Evolutionary conservation across 1,140 invertebrate genomes (phyloP), one percentile per base, ranked within the genome.

Genomic region (Atta texana): DNA sequence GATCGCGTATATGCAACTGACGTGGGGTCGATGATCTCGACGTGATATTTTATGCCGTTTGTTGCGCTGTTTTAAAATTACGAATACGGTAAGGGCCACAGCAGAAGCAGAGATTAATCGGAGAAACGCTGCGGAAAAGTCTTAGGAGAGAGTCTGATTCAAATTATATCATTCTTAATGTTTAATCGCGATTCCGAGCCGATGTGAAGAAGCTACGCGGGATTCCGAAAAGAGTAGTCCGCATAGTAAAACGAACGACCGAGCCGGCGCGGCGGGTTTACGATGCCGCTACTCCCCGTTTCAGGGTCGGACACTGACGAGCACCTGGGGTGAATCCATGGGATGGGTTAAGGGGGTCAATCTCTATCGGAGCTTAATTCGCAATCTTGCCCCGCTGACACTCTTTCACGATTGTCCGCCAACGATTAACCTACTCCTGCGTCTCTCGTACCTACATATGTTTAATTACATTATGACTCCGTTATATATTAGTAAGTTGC

Each of bases 261-360:
- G 85, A 69, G 44, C 57, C 77, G 51, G 49, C 34, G 49, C 10
- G 12, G 89, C 87, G 84, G 86, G 89, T 91, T 87, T 88, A 91
- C 90, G 90, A 91, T 63, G 87, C 69, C 55, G 39, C 80, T 49
- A 55, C 34, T n/a, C 87, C 77, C 77, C 71, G 88, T 90, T 90
- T 91, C 90, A 91, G 89, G 90, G 90, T 91, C 87, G 90, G 90
- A 90, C 90, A 90, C 87, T 91, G 90, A 91, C 90, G 89, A 91
- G 90, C 87, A 90, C 90, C 90, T 91, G 90, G 90, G 90, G 90
- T 91, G 88, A 91, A 90, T 91, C 84, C 64, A 86, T 85, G 78
- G 89, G 87, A 77, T 90, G 87, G 84, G 80, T 91, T 87, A 88
- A 90, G 86, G 89, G 89, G 89, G 90, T 90, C 90, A 88, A 90